These are phyloP conservation scores for Patiria miniata DNA, from an alignment of 35 echinoderm and acorn worm genomes.

Conservation along the genomic window DNA sequence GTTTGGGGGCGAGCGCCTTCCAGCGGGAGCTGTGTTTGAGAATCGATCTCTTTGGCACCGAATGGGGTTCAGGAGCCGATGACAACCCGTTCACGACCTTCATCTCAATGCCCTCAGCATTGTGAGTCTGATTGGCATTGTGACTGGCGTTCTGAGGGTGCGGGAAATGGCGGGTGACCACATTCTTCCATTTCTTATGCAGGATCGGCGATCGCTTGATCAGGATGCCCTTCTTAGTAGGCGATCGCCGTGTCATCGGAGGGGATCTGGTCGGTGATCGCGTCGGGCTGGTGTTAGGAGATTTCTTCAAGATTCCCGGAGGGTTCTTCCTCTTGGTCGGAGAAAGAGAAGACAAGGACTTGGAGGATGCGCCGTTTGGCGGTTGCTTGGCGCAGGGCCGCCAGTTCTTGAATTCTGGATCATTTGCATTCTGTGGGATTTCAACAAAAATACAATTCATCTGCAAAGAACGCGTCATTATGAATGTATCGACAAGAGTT, in stretches of 20 bases:
- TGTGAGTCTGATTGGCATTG: neutral
- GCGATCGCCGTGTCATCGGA: neutral
- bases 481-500: too few species aligned
- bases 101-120: neutral
- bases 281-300: constrained; percentile 4
- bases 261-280: constrained; percentile 2
- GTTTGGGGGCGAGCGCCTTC: constrained; percentile 11
- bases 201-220: constrained; percentile 6
- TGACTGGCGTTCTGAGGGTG: neutral
- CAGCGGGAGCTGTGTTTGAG: constrained; percentile 11
- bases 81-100: constrained; percentile 29
- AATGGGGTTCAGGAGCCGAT: constrained; percentile 9
- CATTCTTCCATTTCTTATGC: neutral
- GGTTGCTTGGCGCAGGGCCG: neutral
- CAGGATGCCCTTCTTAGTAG: neutral
- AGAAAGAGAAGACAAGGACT: neutral
- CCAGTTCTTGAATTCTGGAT: constrained; percentile 9
- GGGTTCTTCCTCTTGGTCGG: neutral
- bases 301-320: constrained; percentile 15
- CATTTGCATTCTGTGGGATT: neutral
- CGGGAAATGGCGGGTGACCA: neutral
- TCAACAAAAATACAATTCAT: too few species aligned
- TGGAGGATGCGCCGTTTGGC: neutral
- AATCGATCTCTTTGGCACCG: constrained; percentile 37
- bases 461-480: too few species aligned